Conservation (phyloP, 2,797 vertebrate genomes). For the Fratercula arctica region DNA sequence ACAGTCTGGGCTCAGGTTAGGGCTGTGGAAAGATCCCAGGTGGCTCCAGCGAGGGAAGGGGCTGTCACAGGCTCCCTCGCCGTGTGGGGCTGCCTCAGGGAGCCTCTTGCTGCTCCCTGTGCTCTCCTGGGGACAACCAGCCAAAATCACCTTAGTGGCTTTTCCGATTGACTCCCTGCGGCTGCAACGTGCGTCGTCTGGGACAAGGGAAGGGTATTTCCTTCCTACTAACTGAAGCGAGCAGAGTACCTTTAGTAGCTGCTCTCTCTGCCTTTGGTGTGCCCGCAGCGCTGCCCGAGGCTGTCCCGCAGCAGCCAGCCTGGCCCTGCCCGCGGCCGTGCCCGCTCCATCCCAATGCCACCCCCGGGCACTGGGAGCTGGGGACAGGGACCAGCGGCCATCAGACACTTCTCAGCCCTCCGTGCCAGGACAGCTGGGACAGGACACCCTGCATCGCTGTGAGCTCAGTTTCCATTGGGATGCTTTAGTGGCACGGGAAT, state of each 20-base stretch:
- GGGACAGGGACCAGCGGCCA: neutral
- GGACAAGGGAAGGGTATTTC: neutral
- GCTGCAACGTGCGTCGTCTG: neutral
- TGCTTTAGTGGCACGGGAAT: neutral
- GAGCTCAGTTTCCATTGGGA: neutral
- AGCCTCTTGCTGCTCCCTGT: neutral
- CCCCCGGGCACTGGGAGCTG: neutral
- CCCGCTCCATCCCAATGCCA: neutral
- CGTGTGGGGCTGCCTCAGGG: accelerated
- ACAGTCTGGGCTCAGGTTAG: neutral
- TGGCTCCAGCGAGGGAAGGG: neutral
- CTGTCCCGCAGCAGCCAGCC: neutral
- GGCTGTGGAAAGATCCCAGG: neutral
- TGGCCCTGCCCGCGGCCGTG: accelerated
- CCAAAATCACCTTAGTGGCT: neutral
- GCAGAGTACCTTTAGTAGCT: neutral
- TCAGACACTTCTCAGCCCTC: neutral
- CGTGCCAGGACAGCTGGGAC: neutral
- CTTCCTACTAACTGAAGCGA: neutral
- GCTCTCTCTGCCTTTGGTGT: neutral
- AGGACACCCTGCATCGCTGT: accelerated
- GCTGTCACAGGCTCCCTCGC: neutral
- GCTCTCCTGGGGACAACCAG: neutral
- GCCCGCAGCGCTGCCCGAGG: neutral
- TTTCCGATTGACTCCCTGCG: neutral